These are phyloP conservation scores for Muscicapa striata DNA, from an alignment of 2,797 vertebrate genomes.

Conservation along the genomic window DNA sequence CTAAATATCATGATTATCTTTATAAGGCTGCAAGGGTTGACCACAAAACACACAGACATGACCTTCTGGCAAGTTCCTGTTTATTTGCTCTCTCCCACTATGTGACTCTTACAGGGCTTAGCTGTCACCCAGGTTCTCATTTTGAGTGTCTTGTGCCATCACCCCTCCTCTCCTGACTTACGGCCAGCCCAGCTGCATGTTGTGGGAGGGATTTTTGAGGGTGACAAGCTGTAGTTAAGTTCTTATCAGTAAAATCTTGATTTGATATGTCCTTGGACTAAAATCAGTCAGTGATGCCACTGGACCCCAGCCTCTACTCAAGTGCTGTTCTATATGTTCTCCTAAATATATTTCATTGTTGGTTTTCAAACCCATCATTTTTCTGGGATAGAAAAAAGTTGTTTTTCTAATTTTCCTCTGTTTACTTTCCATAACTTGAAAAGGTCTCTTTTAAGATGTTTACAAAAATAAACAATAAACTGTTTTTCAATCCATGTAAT, in stretches of 20 bases:
- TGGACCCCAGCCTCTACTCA: neutral
- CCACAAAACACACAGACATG: neutral
- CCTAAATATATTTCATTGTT: neutral
- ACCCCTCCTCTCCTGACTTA: neutral
- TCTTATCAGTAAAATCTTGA: neutral
- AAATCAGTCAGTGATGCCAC: neutral
- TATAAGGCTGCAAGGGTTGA: neutral
- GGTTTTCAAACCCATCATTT: neutral
- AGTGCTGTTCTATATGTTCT: neutral
- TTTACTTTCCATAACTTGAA: neutral
- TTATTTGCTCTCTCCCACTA: neutral
- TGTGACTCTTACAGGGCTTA: rapidly evolving
- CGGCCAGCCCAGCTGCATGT: neutral
- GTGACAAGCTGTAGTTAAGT: neutral
- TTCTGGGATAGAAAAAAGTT: neutral
- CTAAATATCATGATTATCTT: neutral
- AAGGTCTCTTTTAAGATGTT: constrained; percentile 3
- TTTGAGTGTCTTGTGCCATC: neutral
- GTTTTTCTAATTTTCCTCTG: neutral
- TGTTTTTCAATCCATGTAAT: neutral
- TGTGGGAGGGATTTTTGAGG: neutral
- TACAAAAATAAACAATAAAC: neutral
- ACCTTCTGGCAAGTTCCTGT: neutral
- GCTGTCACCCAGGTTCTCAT: neutral
- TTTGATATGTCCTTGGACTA: neutral